Evolutionary conservation across 2,888 invertebrate genomes (phyloP).

Genomic region (Andricus curvator): DNA sequence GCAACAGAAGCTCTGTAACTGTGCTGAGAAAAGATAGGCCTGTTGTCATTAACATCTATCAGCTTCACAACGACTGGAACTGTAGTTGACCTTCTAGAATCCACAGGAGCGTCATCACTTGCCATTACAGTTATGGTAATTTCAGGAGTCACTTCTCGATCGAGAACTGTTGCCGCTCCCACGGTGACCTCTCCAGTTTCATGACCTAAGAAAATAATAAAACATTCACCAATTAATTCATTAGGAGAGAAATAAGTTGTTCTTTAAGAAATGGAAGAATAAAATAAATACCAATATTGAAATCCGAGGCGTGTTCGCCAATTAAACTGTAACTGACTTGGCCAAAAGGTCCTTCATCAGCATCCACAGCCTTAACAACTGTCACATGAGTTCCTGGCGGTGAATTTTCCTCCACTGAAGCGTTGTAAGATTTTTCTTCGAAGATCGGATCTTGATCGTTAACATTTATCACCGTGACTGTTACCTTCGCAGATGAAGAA

Average conservation of each 20-base stretch:
- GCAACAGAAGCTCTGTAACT: slow-evolving; percentile 88
- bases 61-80: slow-evolving; percentile 89
- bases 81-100: slow-evolving; percentile 85
- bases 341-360: slow-evolving; percentile 88
- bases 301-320: slow-evolving; percentile 87
- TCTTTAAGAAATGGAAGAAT: slow-evolving; percentile 9
- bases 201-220: slow-evolving; percentile 69
- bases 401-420: slow-evolving; percentile 88
- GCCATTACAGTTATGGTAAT: slow-evolving; percentile 90
- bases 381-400: slow-evolving; percentile 86
- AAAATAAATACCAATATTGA: slow-evolving; percentile 82
- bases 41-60: slow-evolving; percentile 93
- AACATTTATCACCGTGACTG: slow-evolving; percentile 88
- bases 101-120: slow-evolving; percentile 87
- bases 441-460: slow-evolving; percentile 94
- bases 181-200: slow-evolving; percentile 88
- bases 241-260: slow-evolving; percentile 20
- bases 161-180: slow-evolving; percentile 85
- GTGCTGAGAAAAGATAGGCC: slow-evolving; percentile 88
- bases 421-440: slow-evolving; percentile 83
- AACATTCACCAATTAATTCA: not conserved
- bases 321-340: slow-evolving; percentile 88
- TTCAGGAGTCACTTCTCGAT: slow-evolving; percentile 86
- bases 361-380: slow-evolving; percentile 87
- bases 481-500: slow-evolving; percentile 87